A percentile compares a stretch with the other conserved stretches of the same genome.
Conservation (phyloP, 2,888 invertebrate species). For the Onthophagus sagittarius region DNA sequence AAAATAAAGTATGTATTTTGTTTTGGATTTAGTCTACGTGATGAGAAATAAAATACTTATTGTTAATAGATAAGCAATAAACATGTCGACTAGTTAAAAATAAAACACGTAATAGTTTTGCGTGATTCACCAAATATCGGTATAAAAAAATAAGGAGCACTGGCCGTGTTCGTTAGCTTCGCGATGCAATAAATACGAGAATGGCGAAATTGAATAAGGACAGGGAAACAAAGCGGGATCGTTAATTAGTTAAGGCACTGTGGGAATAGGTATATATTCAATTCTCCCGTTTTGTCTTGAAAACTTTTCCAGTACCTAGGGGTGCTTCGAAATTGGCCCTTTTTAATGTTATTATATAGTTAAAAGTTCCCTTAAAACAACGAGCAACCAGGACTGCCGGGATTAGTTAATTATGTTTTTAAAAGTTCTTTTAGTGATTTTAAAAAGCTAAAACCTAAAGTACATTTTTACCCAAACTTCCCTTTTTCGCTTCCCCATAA, state of each 20-base stretch:
- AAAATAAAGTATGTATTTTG: too few species aligned
- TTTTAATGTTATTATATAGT: slow-evolving; percentile 11
- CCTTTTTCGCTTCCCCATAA: too few species aligned
- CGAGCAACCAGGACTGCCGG: background rate
- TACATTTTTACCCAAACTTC: background rate
- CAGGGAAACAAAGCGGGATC: background rate
- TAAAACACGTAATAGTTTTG: background rate
- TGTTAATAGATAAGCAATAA: background rate
- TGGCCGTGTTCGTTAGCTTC: background rate
- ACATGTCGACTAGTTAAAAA: background rate
- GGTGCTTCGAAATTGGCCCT: slow-evolving; percentile 9
- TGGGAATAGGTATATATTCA: background rate
- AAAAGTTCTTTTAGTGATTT: background rate
- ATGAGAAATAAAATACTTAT: background rate
- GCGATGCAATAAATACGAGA: background rate
- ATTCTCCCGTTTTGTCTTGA: background rate
- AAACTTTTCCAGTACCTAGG: background rate
- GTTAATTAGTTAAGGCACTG: background rate
- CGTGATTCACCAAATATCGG: background rate
- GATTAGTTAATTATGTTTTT: slow-evolving; percentile 7
- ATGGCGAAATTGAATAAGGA: background rate
- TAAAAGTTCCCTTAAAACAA: slow-evolving; percentile 13
- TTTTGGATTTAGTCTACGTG: background rate
- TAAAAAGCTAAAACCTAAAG: background rate
- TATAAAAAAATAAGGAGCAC: background rate